phyloP scores from a whole-genome alignment of 2,797 vertebrate genomes.

The Hippoglossus hippoglossus region DNA sequence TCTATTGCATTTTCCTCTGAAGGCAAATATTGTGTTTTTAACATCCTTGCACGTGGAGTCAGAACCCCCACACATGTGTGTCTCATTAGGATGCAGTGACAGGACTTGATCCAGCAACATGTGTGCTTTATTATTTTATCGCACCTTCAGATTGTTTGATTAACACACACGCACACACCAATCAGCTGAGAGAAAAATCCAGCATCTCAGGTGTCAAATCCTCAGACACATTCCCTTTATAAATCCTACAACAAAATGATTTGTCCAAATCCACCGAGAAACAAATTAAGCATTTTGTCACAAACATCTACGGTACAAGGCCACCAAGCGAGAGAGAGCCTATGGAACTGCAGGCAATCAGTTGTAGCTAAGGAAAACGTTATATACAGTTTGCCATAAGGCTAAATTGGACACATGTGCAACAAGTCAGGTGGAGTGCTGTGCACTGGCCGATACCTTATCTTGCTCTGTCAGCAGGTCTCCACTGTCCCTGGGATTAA shows the following conservation, averaged over 20 bases:
- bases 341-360: conserved; percentile 18
- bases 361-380: conserved; percentile 22
- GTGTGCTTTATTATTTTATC: not conserved
- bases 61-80: not conserved
- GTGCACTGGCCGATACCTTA: conserved; percentile 70
- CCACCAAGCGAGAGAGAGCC: conserved; percentile 2
- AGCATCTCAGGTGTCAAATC: not conserved
- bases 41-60: too few species aligned
- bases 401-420: conserved; percentile 56
- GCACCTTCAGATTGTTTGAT: not conserved
- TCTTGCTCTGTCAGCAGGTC: conserved; percentile 76
- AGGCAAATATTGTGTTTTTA: too few species aligned
- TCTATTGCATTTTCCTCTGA: too few species aligned
- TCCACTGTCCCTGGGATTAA: conserved; percentile 74
- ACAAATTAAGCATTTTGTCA: conserved; percentile 28
- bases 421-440: conserved; percentile 62
- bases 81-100: not conserved
- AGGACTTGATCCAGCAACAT: not conserved
- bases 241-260: conserved; percentile 10
- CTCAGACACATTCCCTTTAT: not conserved
- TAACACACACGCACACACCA: not conserved
- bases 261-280: conserved; percentile 16
- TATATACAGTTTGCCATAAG: conserved; percentile 44
- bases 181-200: not conserved
- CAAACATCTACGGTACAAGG: conserved; percentile 14